Base-by-base conservation (phyloP, 2,888 invertebrate genomes). In the Tupiocoris notatus region DNA sequence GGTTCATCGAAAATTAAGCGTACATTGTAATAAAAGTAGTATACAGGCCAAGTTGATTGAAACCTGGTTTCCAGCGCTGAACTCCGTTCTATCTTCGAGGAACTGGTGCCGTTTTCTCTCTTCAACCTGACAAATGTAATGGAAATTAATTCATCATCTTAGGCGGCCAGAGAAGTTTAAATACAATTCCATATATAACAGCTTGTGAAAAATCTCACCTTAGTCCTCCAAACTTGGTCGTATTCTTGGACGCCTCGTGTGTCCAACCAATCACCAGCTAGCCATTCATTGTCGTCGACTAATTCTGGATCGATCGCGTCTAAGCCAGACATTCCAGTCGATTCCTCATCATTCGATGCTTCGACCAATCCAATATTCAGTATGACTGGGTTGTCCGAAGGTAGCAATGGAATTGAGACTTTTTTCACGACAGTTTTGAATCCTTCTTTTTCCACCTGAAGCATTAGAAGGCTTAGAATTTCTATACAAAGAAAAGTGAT, bases 361-460 rank as follows among this genome's bases (percentile, higher is more conserved):
- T n/a, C 39, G 3, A 9, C 73, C 21, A 73, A 21, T 16, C 62
- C 63, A 0, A 73, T 20, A 39, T 73, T 62, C 17, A 63, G 1
- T 21, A 73, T 63, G 0, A 63, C 21, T 7, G 73, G 73, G 21
- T 73, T 70, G 70, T 58, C 59, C 23, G 2, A 18, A 1, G 70
- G 73, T 1, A 54, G 58, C n/a, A 23, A 21, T 22, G 62, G 73
- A 1, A 63, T 62, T 16, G 12, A 24, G n/a, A 73, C 20, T 21
- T 39, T 23, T 22, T 18, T 73, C 7, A 22, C 3, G 7, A 62
- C 18, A 18, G 17, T 67, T 20, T 57, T 61, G 2, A 63, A 39
- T 7, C 66, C 66, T 17, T 66, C 66, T 66, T 39, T 73, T 63
- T 73, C 73, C 21, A 71, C 71, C 71, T 71, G 61, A 2, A 22